These are phyloP conservation scores for Tridacna crocea DNA, from an alignment of 2,888 invertebrate species.

Conservation along the genomic window DNA sequence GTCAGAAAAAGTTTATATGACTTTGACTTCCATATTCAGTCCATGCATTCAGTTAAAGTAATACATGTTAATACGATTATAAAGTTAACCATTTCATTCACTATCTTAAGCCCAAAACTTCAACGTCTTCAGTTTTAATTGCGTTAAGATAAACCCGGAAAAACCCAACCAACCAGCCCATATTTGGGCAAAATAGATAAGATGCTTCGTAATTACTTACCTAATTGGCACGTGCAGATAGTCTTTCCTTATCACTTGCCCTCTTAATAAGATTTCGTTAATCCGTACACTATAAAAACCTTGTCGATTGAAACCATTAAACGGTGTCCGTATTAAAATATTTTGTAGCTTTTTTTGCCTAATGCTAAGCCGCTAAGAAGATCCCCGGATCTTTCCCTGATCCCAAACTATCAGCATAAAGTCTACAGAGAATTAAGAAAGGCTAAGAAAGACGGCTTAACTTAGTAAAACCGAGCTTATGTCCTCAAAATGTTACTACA, in stretches of 20 bases:
- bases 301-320: slow-evolving; percentile 55
- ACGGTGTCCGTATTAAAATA: slow-evolving; percentile 56
- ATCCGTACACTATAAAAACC: slow-evolving; percentile 54
- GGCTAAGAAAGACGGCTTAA: slow-evolving; percentile 65
- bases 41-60: too few relatives aligned
- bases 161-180: neutral
- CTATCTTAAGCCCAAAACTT: too few relatives aligned
- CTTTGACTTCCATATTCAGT: too few relatives aligned
- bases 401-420: slow-evolving; percentile 57
- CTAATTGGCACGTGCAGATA: slow-evolving; percentile 33
- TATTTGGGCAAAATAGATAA: slow-evolving; percentile 18
- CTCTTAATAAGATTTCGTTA: slow-evolving; percentile 53
- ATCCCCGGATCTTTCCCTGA: slow-evolving; percentile 43
- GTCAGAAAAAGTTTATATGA: too few relatives aligned
- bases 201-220: slow-evolving; percentile 15
- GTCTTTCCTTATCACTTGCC: slow-evolving; percentile 32
- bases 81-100: too few relatives aligned
- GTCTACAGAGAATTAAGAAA: slow-evolving; percentile 62
- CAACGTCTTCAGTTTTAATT: too few relatives aligned
- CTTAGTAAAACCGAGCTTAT: slow-evolving; percentile 69
- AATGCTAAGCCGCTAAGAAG: slow-evolving; percentile 56
- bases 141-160: too few relatives aligned
- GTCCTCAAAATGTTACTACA: slow-evolving; percentile 69
- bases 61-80: too few relatives aligned
- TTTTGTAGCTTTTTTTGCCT: slow-evolving; percentile 62